Base-by-base conservation (phyloP, 2,888 invertebrate genomes). In the Orthosia incerta region DNA sequence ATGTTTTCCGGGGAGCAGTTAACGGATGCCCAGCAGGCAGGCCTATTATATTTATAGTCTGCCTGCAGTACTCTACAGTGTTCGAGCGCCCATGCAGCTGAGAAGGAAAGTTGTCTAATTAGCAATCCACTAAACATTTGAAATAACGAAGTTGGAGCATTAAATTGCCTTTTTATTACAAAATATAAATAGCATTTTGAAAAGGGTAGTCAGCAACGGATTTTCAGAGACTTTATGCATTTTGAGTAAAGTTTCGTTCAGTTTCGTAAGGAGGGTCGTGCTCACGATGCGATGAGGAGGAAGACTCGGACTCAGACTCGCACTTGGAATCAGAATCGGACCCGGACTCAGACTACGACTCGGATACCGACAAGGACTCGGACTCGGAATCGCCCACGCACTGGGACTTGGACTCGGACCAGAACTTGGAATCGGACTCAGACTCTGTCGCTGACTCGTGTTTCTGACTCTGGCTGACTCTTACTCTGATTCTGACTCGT, bases 51-150 rank as follows among this genome's bases (percentile, higher is more conserved):
- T 65, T 69, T 67, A 65, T 67, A 82, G 71, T 59, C 45, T 13
- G 60, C 13, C 64, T 82, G 56, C 60, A 84, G 79, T 75, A 85
- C 89, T 79, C 92, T 92, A 86, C 89, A 88, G 74, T 88, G 82
- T 88, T 91, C 87, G 83, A 92, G 92, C 84, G 86, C 76, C 88
- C 90, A 89, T 87, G 80, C 79, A 87, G 84, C 80, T 79, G 91
- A 90, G 91, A 88, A 87, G 90, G 81, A 91, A 94, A 94, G 91
- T 94, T 93, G 90, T 87, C 91, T 94, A 95, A 95, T 95, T 95
- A 95, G 91, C 90, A 91, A 91, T 88, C 90, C 89, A 90, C 91
- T 88, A 92, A 91, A 91, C 85, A 88, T 91, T 88, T 74, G 75
- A 86, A 88, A 91, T 87, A 88, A 87, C 86, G 73, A 90, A 86